phyloP scores from a whole-genome alignment of 2,113 vertebrate genomes.

The Malaclemys terrapin region DNA sequence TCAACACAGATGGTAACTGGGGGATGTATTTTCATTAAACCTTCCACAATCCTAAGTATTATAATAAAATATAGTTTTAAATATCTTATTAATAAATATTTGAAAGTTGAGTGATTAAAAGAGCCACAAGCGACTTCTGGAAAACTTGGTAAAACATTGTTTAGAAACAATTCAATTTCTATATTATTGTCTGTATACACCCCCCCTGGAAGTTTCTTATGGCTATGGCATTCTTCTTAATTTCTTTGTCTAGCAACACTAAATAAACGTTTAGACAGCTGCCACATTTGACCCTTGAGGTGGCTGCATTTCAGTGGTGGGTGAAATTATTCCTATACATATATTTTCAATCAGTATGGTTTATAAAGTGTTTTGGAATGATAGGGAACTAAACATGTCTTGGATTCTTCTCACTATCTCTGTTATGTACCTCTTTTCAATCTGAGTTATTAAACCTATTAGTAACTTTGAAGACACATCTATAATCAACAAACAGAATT shows the following conservation, averaged over 20 bases:
- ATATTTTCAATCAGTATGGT: neutral
- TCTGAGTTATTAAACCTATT: neutral
- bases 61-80: neutral
- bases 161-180: neutral
- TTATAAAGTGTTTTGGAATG: neutral
- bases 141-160: neutral
- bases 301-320: neutral
- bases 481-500: neutral
- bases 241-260: neutral
- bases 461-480: neutral
- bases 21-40: neutral
- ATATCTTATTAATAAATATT: neutral
- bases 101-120: neutral
- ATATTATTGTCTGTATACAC: neutral
- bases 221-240: neutral
- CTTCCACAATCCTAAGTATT: neutral
- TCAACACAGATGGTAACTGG: neutral
- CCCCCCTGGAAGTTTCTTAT: neutral
- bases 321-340: neutral
- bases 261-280: conserved; percentile 39
- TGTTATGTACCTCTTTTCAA: neutral
- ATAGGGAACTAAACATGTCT: neutral
- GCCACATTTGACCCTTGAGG: conserved; percentile 6
- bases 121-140: neutral
- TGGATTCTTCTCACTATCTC: neutral